Evolutionary conservation across 2,888 invertebrate species (phyloP), one percentile per base, ranked within the genome.

Genomic region (Leuctra nigra): DNA sequence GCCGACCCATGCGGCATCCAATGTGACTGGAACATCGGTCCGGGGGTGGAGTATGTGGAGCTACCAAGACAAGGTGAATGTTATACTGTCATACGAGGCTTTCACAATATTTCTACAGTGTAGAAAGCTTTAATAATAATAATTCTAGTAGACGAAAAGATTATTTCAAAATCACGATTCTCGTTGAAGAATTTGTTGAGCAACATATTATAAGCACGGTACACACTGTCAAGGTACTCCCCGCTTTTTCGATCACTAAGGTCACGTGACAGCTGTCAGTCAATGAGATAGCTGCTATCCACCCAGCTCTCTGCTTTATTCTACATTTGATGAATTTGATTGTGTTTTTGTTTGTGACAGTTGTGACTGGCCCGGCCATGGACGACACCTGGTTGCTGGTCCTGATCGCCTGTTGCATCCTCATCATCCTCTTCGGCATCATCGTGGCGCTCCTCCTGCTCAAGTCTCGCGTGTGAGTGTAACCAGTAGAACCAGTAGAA

Each of bases 351-450:
- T 18, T 33, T 29, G 16, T 39, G 46, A 23, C 23, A 53, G 47
- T 54, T 14, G 53, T 29, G 76, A 72, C 47, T 78, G 79, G 74
- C n/a, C 72, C 71, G 11, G 67, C 71, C 39, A 80, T 79, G 52
- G 89, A 89, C 64, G 88, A 90, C 69, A 87, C 91, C 0, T 91
- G 91, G 91, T 78, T 91, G 53, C 75, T 90, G 62, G 83, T 89
- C 39, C 72, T 90, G 59, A 85, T 89, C 65, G 86, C 86, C 0
- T 88, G 87, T 56, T 87, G 88, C 67, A 81, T 89, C 63, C 87
- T 86, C 2, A 86, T 91, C 16, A 78, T 91, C 35, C 81, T 90
- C 62, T 77, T 91, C 53, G 90, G 88, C 13, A 84, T 88, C 2
- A 73, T 91, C 20, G 73, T 91, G 33, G 88, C 90, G 0, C 77